Evolutionary conservation across 2,797 vertebrate genomes (phyloP), one percentile per base, ranked within the genome.

Genomic region (Pseudomugil tenellus): DNA sequence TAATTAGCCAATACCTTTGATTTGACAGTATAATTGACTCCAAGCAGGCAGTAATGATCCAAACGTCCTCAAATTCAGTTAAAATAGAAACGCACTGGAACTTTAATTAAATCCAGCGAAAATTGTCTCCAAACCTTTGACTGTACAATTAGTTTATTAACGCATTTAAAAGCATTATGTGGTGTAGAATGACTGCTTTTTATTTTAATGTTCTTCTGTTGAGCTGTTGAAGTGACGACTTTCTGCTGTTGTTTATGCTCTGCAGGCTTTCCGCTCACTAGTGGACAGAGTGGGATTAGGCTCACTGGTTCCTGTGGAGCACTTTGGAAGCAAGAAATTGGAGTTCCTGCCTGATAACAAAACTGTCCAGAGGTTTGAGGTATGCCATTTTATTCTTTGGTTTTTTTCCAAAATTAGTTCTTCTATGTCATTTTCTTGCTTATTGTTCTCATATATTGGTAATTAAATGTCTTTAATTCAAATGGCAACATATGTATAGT

Each of bases 231-330:
- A 32, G 37, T 13, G 14, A 19, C 51, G 49, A 9, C 19, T 35
- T 31, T 16, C 29, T 4, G 1, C 58, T 55, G 2, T 61, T 1
- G 14, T 5, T 4, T 16, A 55, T 67, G n/a, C 58, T 70, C 67
- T 29, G 60, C 79, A 99, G 98, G 93, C 93, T 55, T 99, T 98
- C 83, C 97, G 96, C 79, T 94, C 96, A 35, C 87, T 99, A 23
- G 96, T 98, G 87, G 98, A 99, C 92, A 96, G 95, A 76, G 91
- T 98, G 74, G 97, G 98, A 53, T 92, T 99, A 81, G 96, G 97
- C 28, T 91, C 96, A 32, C 79, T 97, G 71, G 95, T 98, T 90
- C 96, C 98, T 60, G 95, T 99, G 46, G 96, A 98, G 86, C 98
- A 96, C 85, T 97, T 99, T 84, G 93, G 96, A 88, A 95, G 92